Evolutionary conservation across 2,888 invertebrate genomes (phyloP).

Genomic region (Magallana nippona): DNA sequence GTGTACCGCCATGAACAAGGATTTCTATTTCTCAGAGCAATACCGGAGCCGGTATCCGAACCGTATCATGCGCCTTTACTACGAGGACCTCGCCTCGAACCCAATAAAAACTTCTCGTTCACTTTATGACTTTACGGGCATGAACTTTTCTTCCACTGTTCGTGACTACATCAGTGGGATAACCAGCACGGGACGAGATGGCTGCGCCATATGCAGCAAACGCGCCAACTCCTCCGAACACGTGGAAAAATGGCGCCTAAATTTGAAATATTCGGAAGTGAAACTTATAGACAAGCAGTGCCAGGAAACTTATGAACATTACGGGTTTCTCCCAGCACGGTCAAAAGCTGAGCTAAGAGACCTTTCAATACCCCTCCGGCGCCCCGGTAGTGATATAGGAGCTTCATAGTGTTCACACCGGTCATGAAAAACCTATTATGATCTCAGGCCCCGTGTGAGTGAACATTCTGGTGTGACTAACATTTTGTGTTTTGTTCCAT

Average conservation of each 20-base stretch:
- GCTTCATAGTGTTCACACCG: no score
- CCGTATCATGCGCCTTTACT: slow-evolving; percentile 36
- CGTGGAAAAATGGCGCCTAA: slow-evolving; percentile 36
- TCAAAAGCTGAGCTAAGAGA: neutral
- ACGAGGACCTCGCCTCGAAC: slow-evolving; percentile 44
- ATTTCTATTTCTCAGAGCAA: slow-evolving; percentile 8
- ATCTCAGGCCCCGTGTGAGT: no score
- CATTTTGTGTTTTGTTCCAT: no score
- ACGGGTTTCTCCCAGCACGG: slow-evolving; percentile 10
- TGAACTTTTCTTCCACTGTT: slow-evolving; percentile 15
- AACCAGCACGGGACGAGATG: neutral
- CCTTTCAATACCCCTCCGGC: neutral
- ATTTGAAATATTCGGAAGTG: neutral
- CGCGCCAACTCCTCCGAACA: slow-evolving; percentile 13
- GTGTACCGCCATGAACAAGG: slow-evolving; percentile 28
- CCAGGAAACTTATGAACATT: neutral
- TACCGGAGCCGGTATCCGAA: slow-evolving; percentile 36
- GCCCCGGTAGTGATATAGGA: no score
- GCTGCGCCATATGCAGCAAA: slow-evolving; percentile 13
- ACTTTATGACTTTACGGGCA: slow-evolving; percentile 48
- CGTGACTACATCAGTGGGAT: neutral
- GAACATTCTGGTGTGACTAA: no score
- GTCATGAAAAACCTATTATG: no score
- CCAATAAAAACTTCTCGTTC: slow-evolving; percentile 29
- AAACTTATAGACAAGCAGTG: slow-evolving; percentile 22